phyloP scores from a whole-genome alignment of 1,140 invertebrate genomes.

The Bombus consobrinus region DNA sequence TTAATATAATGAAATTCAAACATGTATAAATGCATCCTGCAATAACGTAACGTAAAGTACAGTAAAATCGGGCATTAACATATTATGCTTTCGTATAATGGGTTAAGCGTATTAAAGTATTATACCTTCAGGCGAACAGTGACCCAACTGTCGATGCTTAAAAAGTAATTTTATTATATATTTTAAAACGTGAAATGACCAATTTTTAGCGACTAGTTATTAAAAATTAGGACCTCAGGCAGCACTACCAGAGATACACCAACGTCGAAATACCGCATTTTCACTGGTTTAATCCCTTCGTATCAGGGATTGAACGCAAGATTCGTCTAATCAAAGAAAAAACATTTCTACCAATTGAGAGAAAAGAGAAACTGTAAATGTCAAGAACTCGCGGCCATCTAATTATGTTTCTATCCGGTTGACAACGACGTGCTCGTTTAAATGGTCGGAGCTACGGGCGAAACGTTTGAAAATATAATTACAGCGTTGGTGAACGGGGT shows the following conservation, averaged over 20 bases:
- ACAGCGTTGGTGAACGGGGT: background rate
- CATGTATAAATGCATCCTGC: background rate
- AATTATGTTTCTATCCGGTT: slow-evolving; percentile 14
- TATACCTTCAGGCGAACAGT: background rate
- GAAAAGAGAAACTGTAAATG: background rate
- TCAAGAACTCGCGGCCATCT: background rate
- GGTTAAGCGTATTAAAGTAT: background rate
- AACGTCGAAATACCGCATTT: too few relatives aligned
- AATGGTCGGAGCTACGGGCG: background rate
- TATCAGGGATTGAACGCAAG: too few relatives aligned
- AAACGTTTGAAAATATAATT: slow-evolving; percentile 47
- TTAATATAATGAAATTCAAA: slow-evolving; percentile 28
- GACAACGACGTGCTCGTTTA: slow-evolving; percentile 3
- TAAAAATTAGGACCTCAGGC: too few relatives aligned
- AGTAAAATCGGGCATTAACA: background rate
- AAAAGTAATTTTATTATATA: background rate
- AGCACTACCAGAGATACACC: too few relatives aligned
- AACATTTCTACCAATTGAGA: background rate
- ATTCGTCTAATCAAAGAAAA: background rate
- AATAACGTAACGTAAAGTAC: background rate
- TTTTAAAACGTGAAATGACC: background rate
- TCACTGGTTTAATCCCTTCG: background rate
- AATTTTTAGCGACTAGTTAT: too few relatives aligned
- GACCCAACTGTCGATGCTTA: background rate
- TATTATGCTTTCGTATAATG: too few relatives aligned